Base-by-base conservation (phyloP, 2,888 invertebrate species). In the Pandemis cinnamomeana region DNA sequence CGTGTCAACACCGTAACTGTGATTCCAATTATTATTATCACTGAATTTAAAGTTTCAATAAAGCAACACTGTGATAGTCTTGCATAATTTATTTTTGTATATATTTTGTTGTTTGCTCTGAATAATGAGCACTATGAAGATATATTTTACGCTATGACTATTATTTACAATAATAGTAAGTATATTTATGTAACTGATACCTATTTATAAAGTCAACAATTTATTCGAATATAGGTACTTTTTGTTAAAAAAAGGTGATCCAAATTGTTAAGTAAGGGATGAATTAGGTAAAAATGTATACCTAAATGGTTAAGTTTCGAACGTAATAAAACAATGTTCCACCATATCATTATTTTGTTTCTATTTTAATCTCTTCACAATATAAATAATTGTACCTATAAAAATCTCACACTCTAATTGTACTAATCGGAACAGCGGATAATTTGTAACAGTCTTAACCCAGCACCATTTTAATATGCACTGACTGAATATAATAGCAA, bases 31-130 rank as follows among this genome's bases (percentile, higher is more conserved):
- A 42, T 58, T 55, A 48, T 64, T 69, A 42, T 58, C 63, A 72
- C 15, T 63, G 48, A 42, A 58, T 63, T 41, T 46, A 53, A 67
- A 53, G 27, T 55, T 67, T 62, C 46, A 55, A 36, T 72, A 60
- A 73, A 73, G 69, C 69, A 60, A 69, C 73, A 66, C 73, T 73
- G 73, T 73, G 73, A 73, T 73, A 73, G 53, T 71, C 67, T 67
- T 67, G 67, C 67, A 67, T 67, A 67, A 53, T 15, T 67, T 41
- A 53, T 67, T 67, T 51, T 36, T 15, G 11, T 20, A 61, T 61
- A 61, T 61, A 36, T 36, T 36, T 36, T 36, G n/a, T 61, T 61
- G 61, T 41, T 41, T n/a, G 13, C 42, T 61, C n/a, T n/a, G 10
- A n/a, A n/a, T 42, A 6, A n/a, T 61, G 46, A 41, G 66, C 46